Evolutionary conservation across 2,113 vertebrate genomes (phyloP).

Genomic region (Ageneiosus marmoratus): DNA sequence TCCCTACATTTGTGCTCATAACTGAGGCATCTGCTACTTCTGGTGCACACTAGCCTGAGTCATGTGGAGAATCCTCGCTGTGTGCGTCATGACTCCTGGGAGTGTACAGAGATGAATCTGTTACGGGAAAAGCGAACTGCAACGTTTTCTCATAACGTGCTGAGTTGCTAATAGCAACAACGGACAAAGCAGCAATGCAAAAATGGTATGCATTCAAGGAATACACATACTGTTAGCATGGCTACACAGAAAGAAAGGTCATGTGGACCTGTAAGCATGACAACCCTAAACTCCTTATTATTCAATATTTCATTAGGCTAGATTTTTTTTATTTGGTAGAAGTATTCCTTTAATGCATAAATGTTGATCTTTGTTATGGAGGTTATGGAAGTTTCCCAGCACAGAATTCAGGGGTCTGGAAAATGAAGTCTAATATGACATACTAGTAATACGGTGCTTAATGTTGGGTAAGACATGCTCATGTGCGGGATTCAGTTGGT

Average conservation of each 20-base stretch:
- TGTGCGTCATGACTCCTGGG: conserved; percentile 16
- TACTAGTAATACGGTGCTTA: conserved; percentile 3
- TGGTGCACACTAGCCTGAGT: neutral
- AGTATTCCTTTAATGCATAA: conserved; percentile 29
- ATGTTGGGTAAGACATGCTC: conserved; percentile 22
- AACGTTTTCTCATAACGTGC: neutral
- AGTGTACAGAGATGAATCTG: conserved; percentile 17
- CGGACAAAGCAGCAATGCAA: conserved; percentile 20
- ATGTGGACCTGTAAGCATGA: neutral
- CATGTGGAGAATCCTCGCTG: conserved; percentile 1
- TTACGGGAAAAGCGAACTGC: conserved; percentile 14
- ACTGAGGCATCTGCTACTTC: neutral
- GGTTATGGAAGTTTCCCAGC: conserved; percentile 21
- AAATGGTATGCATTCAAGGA: conserved; percentile 23
- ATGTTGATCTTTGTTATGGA: conserved; percentile 25
- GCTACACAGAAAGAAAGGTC: neutral
- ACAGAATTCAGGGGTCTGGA: neutral
- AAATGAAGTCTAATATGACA: conserved; percentile 8
- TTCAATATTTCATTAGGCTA: neutral
- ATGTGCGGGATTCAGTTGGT: conserved; percentile 6
- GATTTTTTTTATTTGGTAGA: neutral
- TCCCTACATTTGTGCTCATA: neutral
- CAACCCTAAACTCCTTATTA: neutral
- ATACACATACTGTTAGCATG: neutral
- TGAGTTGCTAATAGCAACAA: conserved; percentile 20